Percentiles rank a stretch among this genome's conserved stretches.
phyloP scores from a whole-genome alignment of 1,140 invertebrate genomes.

The Conus betulinus region DNA sequence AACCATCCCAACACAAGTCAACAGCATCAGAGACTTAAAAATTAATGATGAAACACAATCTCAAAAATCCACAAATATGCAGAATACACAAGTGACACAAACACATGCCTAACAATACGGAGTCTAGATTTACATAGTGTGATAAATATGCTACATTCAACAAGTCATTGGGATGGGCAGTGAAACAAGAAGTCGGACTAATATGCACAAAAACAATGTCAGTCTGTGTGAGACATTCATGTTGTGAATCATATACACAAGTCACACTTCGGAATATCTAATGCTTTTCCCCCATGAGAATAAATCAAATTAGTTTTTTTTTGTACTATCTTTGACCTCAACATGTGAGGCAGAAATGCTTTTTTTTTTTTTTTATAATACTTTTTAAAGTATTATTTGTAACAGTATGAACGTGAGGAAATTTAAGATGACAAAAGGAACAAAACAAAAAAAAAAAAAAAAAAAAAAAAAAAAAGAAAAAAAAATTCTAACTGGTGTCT shows the following conservation, averaged over 20 bases:
- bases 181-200: background rate
- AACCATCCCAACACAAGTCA: background rate
- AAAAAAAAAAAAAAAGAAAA: no score
- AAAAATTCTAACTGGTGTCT: no score
- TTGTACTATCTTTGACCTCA: no score
- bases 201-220: background rate
- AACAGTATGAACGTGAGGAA: no score
- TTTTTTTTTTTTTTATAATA: no score
- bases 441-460: no score
- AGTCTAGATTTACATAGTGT: background rate
- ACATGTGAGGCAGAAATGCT: no score
- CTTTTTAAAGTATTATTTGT: no score
- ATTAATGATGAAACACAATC: background rate
- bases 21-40: background rate
- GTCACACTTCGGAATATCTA: background rate
- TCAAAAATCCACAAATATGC: background rate
- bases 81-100: background rate
- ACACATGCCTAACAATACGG: background rate
- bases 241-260: background rate
- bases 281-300: no score
- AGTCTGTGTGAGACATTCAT: background rate
- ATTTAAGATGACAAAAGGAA: no score
- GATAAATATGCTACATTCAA: background rate
- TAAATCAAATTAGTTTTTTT: no score
- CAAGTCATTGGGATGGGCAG: background rate